Base-by-base conservation (phyloP, 2,113 vertebrate genomes). In the Lathamus discolor region DNA sequence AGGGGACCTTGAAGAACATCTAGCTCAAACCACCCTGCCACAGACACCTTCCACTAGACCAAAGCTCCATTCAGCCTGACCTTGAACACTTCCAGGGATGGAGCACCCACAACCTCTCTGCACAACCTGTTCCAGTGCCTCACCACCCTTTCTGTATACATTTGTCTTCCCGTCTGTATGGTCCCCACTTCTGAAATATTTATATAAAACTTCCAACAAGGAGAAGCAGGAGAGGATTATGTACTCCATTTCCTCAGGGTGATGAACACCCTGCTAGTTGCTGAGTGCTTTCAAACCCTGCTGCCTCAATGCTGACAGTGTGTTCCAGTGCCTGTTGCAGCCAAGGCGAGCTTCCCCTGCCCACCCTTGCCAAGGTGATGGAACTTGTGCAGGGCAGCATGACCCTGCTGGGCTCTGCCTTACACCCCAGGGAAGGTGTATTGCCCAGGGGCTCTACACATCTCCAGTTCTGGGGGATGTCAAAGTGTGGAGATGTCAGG, bases 321-420 rank as follows among this genome's bases (percentile, higher is more conserved):
- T 5, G 19, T 44, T 19, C 33, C 24, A 7, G 37, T 2, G 14
- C 39, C 17, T 24, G 1, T 0, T 7, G 55, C 25, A 41, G 37
- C 22, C 3, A 13, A 51, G 28, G 54, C 2, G 35, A 82, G 57
- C 24, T 46, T 52, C 51, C 48, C 33, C 49, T 69, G 37, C 22
- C 46, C 51, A 10, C 17, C 23, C 6, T 0, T 7, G n/a, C 29
- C 0, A 0, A 37, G 43, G n/a, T 6, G 41, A 67, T 6, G 28
- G 37, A 78, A 52, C 33, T 48, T 23, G 4, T 14, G 61, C 0
- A 8, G 48, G 23, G 51, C 49, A 70, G 10, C 3, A 0, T 0
- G 6, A 22, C 22, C 16, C 27, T 28, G 22, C 22, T 41, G 37
- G 35, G 41, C 11, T 3, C 49, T 67, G 27, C 7, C 37, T 64